Base-by-base conservation (phyloP, 2,797 vertebrate genomes). In the Sciaenops ocellatus region DNA sequence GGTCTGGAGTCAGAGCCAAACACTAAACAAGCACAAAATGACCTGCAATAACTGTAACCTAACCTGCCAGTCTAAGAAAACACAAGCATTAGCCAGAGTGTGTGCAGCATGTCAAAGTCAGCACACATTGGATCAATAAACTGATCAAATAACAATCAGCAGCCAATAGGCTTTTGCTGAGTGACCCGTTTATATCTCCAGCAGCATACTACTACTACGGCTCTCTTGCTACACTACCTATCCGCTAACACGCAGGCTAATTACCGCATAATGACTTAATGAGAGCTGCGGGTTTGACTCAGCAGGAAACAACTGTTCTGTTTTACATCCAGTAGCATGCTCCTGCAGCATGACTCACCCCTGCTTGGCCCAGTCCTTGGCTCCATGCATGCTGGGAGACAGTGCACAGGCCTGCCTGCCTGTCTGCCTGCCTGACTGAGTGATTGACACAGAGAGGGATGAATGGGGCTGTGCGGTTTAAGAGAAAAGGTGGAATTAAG, bases 251-350 rank as follows among this genome's bases (percentile, higher is more conserved):
- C 72, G 61, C 79, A 79, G 78, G 83, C 85, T 94, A 93, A 95
- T 93, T 92, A 88, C 87, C 13, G 52, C 86, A 86, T 92, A 92
- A 95, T 94, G 88, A 93, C 91, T 94, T 92, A 94, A 94, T 90
- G 88, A 91, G 91, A 66, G 68, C 87, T 91, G 93, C 55, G 91
- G 93, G 84, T 93, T 93, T 90, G 93, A 94, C 92, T 92, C 93
- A 90, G 92, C 90, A 88, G 92, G 92, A 94, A 93, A 90, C 86
- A 83, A 84, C 83, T 67, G 87, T 64, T 92, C 91, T 94, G 92
- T 90, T 94, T 93, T 86, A 93, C 90, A 92, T 95, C 93, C 82
- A 93, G 89, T 84, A 78, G 86, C 90, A 81, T 88, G 85, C 85
- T 93, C 79, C 76, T 85, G 79, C 78, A 83, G 86, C 84, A 85